A percentile compares a stretch with the other conserved stretches of the same genome.
These are phyloP conservation scores for Taurulus bubalis DNA, from an alignment of 2,113 vertebrate species.

Conservation along the genomic window DNA sequence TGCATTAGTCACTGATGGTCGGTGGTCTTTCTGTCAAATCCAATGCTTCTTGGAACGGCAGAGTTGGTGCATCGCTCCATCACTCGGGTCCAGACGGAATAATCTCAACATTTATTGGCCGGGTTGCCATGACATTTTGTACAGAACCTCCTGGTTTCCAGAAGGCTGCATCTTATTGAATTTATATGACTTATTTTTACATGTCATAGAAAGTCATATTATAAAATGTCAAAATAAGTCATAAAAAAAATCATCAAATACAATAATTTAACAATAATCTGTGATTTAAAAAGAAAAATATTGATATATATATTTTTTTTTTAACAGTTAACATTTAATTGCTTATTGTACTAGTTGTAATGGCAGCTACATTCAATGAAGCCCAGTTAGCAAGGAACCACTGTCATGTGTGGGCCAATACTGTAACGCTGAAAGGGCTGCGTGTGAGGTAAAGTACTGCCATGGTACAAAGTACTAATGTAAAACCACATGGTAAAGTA, in stretches of 20 bases:
- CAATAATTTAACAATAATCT: too few relatives aligned
- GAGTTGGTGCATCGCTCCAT: not conserved
- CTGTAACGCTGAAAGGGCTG: not conserved
- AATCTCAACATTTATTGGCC: not conserved
- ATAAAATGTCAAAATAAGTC: too few relatives aligned
- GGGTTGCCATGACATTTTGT: not conserved
- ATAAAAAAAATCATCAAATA: too few relatives aligned
- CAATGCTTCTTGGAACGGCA: not conserved
- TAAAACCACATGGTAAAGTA: not conserved
- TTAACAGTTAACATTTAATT: too few relatives aligned
- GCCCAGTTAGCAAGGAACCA: slow-evolving; percentile 16
- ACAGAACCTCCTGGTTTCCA: not conserved
- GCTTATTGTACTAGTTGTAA: not conserved
- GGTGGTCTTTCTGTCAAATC: slow-evolving; percentile 1
- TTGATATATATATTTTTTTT: too few relatives aligned
- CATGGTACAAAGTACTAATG: not conserved
- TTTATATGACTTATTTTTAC: too few relatives aligned
- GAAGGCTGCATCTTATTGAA: not conserved
- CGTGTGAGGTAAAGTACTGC: not conserved
- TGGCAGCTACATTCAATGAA: slow-evolving; percentile 30
- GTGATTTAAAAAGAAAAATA: too few relatives aligned
- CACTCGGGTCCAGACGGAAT: not conserved
- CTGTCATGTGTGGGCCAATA: not conserved
- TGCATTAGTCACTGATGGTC: slow-evolving; percentile 4
- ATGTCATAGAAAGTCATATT: too few relatives aligned